Base-by-base conservation (phyloP, 2,888 invertebrate genomes). In the Suillia variegata region DNA sequence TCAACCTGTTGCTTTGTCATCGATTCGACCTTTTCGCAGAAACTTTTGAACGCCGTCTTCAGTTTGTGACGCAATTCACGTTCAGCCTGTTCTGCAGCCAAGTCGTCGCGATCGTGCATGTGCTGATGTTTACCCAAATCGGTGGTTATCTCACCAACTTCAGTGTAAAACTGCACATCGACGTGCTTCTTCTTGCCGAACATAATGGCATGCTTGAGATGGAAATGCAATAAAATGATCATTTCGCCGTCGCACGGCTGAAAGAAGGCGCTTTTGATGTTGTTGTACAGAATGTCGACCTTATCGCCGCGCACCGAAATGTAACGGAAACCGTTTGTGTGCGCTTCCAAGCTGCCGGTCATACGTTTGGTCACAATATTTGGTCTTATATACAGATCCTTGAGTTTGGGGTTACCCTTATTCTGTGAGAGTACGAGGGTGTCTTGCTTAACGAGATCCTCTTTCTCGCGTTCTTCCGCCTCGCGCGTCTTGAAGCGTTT, bases 221-320 rank as follows among this genome's bases (percentile, higher is more conserved):
- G 97, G 83, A 99, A 99, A 86, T 99, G 99, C 61, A 99, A 85
- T 22, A 99, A 85, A 77, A 99, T 99, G 60, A 99, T 98, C 98
- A 99, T 98, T 85, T 99, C 99, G 63, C 96, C 94, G 80, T 99
- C 98, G 77, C 98, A 98, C 0, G 98, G 98, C 84, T 98, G 97
- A 84, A 98, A 99, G 86, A 99, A 96, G 8, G 99, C 98, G 80
- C 98, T 96, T 81, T 98, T 97, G 69, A 99, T 98, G 83, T 99
- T 99, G 84, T 99, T 99, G 83, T 98, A 99, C 55, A 99, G 84
- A 72, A 99, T 98, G 77, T 99, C 99, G 6, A 99, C 98, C 86
- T 99, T 99, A 78, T 99, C 99, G 4, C 99, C 99, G 73, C 98
- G 88, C n/a, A 99, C 95, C 0, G 98, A 98, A 0, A 98, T 98